phyloP scores from a whole-genome alignment of 2,113 vertebrate species.

The Lophura nycthemera region DNA sequence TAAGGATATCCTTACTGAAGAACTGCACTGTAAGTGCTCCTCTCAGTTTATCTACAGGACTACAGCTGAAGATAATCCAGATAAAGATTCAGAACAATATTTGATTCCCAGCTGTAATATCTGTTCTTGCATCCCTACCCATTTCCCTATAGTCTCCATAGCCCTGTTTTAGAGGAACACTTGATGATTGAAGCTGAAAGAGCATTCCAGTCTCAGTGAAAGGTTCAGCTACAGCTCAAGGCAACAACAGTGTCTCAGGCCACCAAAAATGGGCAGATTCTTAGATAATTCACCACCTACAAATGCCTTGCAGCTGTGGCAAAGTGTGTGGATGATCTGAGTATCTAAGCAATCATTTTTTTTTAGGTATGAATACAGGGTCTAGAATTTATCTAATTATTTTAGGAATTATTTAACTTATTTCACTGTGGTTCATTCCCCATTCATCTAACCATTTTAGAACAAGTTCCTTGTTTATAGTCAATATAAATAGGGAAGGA shows the following conservation, averaged over 20 bases:
- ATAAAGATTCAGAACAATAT: not conserved
- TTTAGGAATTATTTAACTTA: not conserved
- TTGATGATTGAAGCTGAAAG: not conserved
- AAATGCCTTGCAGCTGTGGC: not conserved
- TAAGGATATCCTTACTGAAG: not conserved
- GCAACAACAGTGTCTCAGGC: not conserved
- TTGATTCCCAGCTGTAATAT: not conserved
- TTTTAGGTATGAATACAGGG: not conserved
- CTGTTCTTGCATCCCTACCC: not conserved
- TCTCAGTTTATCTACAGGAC: not conserved
- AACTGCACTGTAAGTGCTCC: not conserved
- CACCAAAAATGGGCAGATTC: not conserved
- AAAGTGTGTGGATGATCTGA: not conserved
- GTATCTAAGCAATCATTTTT: not conserved
- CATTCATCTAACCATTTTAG: slow-evolving; percentile 63
- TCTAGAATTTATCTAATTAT: slow-evolving; percentile 4
- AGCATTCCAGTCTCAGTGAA: not conserved
- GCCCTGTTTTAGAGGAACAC: not conserved
- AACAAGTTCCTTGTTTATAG: slow-evolving; percentile 67
- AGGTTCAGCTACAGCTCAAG: not conserved
- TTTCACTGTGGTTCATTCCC: slow-evolving; percentile 23
- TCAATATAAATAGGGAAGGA: slow-evolving; percentile 66
- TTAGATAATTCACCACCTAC: not conserved
- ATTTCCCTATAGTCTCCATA: not conserved
- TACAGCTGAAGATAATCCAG: not conserved